Conservation (phyloP, 2,113 vertebrate genomes). For the Turnix velox region DNA sequence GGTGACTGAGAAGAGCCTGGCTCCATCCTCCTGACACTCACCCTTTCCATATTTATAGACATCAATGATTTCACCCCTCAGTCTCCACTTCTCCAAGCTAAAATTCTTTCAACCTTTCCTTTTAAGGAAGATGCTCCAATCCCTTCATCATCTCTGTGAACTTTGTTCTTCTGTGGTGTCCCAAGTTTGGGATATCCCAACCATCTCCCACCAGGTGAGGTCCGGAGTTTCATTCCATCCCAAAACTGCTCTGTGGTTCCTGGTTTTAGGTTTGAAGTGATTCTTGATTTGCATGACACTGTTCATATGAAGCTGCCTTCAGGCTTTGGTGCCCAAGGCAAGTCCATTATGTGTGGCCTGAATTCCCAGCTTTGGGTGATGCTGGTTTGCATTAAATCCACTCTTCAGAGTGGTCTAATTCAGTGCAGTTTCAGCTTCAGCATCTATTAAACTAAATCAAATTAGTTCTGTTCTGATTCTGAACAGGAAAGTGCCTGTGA, state of each 20-base stretch:
- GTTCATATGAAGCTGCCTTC: neutral
- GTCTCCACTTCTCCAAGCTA: too few relatives aligned
- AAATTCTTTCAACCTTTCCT: too few relatives aligned
- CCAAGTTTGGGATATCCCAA: neutral
- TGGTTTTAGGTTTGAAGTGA: neutral
- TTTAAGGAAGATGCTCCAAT: too few relatives aligned
- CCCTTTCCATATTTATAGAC: too few relatives aligned
- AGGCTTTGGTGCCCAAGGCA: neutral
- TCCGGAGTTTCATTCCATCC: neutral
- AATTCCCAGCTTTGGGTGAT: neutral
- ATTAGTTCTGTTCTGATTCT: neutral
- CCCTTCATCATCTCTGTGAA: too few relatives aligned
- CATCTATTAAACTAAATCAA: neutral
- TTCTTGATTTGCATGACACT: rapidly evolving
- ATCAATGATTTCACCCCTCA: too few relatives aligned
- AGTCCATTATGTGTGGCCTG: neutral
- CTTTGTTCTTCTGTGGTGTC: neutral
- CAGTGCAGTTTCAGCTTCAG: neutral
- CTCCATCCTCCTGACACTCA: too few relatives aligned
- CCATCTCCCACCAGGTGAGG: neutral
- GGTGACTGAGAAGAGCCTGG: too few relatives aligned
- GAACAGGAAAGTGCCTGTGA: neutral
- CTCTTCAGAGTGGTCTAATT: neutral
- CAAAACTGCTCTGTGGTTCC: neutral
- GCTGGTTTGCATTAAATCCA: neutral